phyloP scores from a whole-genome alignment of 30 jellyfish, hydroid and myxozoan genomes.

The Hydractinia echinata region DNA sequence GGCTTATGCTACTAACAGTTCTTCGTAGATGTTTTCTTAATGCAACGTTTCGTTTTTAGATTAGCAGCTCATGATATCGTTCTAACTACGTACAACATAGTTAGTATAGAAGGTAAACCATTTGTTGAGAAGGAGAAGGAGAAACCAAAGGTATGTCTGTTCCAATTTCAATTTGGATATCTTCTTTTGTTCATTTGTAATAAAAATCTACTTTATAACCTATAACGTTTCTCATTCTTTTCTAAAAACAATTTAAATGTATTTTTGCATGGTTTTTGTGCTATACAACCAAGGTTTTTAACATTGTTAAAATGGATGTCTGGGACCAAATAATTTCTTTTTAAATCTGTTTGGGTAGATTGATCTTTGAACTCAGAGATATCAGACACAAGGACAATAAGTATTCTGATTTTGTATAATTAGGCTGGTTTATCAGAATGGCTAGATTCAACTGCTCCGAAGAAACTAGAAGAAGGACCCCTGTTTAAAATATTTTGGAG shows the following conservation, averaged over 20 bases:
- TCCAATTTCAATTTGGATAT: too few species aligned
- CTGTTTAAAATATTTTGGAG: slow-evolving; percentile 69
- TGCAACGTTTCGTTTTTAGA: slow-evolving; percentile 17
- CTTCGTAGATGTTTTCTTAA: too few species aligned
- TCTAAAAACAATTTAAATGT: background rate
- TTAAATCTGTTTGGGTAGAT: too few species aligned
- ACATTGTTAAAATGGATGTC: too few species aligned
- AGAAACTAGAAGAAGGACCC: slow-evolving; percentile 35
- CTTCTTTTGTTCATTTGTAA: too few species aligned
- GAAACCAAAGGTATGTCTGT: slow-evolving; percentile 35
- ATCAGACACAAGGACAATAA: background rate
- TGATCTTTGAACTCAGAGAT: too few species aligned
- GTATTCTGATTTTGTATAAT: background rate
- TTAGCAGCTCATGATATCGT: slow-evolving; percentile 71
- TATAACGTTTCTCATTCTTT: too few species aligned
- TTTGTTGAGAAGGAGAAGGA: slow-evolving; percentile 36
- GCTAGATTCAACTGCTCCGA: slow-evolving; percentile 30
- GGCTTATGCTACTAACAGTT: too few species aligned
- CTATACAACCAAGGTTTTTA: too few species aligned
- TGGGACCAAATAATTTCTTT: too few species aligned
- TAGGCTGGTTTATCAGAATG: slow-evolving; percentile 24
- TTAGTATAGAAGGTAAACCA: slow-evolving; percentile 63
- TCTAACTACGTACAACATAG: slow-evolving; percentile 78
- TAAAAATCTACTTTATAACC: too few species aligned
- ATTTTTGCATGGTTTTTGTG: too few species aligned